Evolutionary conservation across 2,888 invertebrate species (phyloP).

Genomic region (Lissonota sp.): DNA sequence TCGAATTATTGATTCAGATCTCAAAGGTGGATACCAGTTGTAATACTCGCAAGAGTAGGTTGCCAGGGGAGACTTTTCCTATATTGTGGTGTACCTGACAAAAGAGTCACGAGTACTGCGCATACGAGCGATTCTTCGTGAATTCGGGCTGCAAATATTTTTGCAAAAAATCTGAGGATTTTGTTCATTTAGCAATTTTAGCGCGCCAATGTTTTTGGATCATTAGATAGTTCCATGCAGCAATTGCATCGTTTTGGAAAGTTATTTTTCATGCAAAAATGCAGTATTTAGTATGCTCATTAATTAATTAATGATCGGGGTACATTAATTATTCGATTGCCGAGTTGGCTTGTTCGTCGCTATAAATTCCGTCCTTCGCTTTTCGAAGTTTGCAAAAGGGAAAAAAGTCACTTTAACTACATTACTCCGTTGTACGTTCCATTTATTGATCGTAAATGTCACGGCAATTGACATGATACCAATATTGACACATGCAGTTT

Average conservation of each 20-base stretch:
- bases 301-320: not conserved
- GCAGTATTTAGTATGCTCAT: not conserved
- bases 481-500: not conserved
- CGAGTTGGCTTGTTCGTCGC: not conserved
- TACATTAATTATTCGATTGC: not conserved
- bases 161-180: not conserved
- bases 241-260: not conserved
- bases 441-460: not conserved
- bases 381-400: not conserved
- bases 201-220: too few species aligned
- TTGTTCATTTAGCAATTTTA: not conserved
- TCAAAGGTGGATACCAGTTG: not conserved
- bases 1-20: slow-evolving; percentile 49
- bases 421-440: not conserved
- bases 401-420: not conserved
- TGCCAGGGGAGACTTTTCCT: slow-evolving; percentile 6
- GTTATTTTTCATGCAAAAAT: not conserved
- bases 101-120: not conserved
- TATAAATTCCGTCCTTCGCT: not conserved
- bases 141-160: not conserved
- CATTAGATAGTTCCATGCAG: not conserved
- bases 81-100: slow-evolving; percentile 4
- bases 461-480: not conserved
- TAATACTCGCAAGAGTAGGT: slow-evolving; percentile 4
- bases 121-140: not conserved